phyloP scores from a whole-genome alignment of 2,888 invertebrate species.

The Rhingia campestris region DNA sequence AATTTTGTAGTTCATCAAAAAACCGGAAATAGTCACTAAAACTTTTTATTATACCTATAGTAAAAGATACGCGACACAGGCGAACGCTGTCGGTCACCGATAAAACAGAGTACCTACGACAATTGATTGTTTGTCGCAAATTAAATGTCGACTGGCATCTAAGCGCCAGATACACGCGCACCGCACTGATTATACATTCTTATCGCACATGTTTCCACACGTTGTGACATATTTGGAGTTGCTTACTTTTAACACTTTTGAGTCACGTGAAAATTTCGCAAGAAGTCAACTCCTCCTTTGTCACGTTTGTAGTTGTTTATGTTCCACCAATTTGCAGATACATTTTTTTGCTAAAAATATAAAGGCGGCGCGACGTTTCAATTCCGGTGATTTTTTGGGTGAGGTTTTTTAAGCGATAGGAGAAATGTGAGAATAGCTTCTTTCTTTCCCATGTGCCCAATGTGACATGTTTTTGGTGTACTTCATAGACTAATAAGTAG shows the following conservation, averaged over 20 bases:
- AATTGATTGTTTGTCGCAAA: slow-evolving; percentile 35
- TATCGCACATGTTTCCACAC: slow-evolving; percentile 26
- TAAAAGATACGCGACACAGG: not conserved
- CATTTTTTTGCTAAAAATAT: slow-evolving; percentile 29
- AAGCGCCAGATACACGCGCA: slow-evolving; percentile 12
- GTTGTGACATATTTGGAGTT: slow-evolving; percentile 37
- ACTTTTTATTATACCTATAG: not conserved
- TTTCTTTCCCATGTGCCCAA: not conserved
- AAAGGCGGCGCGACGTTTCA: slow-evolving; percentile 6
- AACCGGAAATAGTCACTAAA: too few relatives aligned
- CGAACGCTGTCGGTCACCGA: slow-evolving; percentile 1
- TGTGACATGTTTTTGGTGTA: not conserved
- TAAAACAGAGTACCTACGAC: slow-evolving; percentile 34
- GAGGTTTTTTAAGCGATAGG: not conserved
- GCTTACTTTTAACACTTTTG: slow-evolving; percentile 39
- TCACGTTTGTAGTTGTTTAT: slow-evolving; percentile 40
- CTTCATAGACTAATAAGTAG: slow-evolving; percentile 31
- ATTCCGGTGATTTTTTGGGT: slow-evolving; percentile 7
- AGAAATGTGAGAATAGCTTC: slow-evolving; percentile 42
- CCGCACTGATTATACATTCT: slow-evolving; percentile 47
- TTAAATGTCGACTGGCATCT: slow-evolving; percentile 5
- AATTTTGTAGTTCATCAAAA: not conserved
- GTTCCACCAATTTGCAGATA: slow-evolving; percentile 12
- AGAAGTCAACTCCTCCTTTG: slow-evolving; percentile 28
- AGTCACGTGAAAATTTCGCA: slow-evolving; percentile 7